These are phyloP conservation scores for Athene cunicularia DNA, from an alignment of 2,113 vertebrate species.

Conservation along the genomic window DNA sequence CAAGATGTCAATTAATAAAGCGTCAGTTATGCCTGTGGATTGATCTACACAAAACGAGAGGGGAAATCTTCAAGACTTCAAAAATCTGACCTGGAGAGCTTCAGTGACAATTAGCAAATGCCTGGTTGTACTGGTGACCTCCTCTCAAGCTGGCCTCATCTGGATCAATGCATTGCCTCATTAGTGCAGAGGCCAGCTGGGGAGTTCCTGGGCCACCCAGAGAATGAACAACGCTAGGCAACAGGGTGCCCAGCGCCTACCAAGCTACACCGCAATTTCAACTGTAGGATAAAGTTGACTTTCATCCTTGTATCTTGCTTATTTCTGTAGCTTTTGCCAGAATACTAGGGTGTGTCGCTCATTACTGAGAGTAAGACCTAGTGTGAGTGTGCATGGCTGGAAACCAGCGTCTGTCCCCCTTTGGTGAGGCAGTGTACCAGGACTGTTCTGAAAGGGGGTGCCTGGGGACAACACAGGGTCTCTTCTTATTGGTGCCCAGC, in stretches of 20 bases:
- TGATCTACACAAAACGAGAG: background rate
- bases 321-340: background rate
- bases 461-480: background rate
- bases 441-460: background rate
- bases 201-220: background rate
- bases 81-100: background rate
- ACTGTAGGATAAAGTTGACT: background rate
- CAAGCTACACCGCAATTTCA: rapidly evolving
- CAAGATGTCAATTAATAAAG: background rate
- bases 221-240: rapidly evolving
- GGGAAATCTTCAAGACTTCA: background rate
- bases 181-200: background rate
- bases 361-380: background rate
- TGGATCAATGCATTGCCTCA: background rate
- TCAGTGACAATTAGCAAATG: background rate
- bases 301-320: background rate
- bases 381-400: rapidly evolving
- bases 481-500: background rate
- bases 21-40: background rate
- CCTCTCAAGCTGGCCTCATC: background rate
- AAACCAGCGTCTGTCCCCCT: background rate
- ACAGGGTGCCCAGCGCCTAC: background rate
- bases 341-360: background rate
- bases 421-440: background rate
- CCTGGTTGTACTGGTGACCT: background rate